Conservation (phyloP, 2,113 vertebrate genomes). For the Anguilla rostrata region DNA sequence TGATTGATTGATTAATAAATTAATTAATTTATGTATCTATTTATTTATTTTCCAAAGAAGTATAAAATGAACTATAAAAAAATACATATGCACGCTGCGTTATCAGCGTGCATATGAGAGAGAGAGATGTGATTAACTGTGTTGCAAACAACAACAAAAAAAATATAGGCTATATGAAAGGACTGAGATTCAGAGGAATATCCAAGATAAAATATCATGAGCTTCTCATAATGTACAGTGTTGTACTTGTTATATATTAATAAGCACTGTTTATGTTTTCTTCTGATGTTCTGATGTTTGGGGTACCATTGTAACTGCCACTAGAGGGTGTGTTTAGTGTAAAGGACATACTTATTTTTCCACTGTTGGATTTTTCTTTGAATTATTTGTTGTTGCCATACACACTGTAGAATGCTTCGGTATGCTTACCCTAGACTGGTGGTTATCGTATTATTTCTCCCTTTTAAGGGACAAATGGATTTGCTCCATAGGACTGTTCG, state of each 20-base stretch:
- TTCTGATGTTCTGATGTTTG: constrained; percentile 8
- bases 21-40: no score
- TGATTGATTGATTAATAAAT: no score
- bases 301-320: constrained; percentile 13
- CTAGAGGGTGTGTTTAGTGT: constrained; percentile 27
- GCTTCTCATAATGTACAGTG: not conserved
- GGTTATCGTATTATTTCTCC: no score
- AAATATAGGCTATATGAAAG: not conserved
- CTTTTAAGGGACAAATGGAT: constrained; percentile 16
- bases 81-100: no score
- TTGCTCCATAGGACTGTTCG: constrained; percentile 33
- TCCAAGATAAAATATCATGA: not conserved
- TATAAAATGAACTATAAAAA: no score
- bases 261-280: not conserved
- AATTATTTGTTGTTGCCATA: not conserved
- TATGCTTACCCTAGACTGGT: constrained; percentile 40
- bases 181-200: not conserved
- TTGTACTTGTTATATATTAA: not conserved
- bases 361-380: no score
- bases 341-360: not conserved
- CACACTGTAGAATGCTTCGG: not conserved
- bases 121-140: not conserved
- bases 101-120: no score
- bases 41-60: no score
- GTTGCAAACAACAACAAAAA: not conserved